A percentile compares a stretch with the other conserved stretches of the same genome.
Evolutionary conservation across 2,797 vertebrate genomes (phyloP).

Genomic region (Scolopax rusticola): DNA sequence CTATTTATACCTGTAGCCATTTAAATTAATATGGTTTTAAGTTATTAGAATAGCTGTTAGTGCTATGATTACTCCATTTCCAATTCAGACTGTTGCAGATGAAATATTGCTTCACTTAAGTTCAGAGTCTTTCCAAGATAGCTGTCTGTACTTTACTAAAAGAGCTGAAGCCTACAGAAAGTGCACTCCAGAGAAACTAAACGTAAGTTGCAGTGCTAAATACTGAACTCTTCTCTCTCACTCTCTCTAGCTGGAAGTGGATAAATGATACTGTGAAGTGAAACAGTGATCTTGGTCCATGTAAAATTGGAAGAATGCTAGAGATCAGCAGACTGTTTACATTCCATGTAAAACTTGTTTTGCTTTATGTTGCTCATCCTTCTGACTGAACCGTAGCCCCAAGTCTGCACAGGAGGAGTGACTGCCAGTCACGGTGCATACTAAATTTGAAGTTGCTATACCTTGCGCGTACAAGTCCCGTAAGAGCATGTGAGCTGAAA

Average conservation of each 20-base stretch:
- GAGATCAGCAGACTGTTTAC: constrained; percentile 38
- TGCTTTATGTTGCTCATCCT: neutral
- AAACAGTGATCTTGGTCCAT: neutral
- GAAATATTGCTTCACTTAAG: neutral
- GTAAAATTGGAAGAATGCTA: neutral
- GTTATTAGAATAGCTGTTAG: neutral
- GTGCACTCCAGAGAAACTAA: neutral
- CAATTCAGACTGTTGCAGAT: neutral
- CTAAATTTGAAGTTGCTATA: neutral
- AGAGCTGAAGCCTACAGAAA: neutral
- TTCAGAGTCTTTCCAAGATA: neutral
- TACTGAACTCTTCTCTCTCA: constrained; percentile 20
- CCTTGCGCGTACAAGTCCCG: neutral
- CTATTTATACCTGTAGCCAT: neutral
- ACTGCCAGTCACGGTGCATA: neutral
- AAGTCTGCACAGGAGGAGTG: neutral
- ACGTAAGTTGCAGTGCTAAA: constrained; percentile 33
- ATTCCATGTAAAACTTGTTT: neutral
- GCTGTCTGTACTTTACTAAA: neutral
- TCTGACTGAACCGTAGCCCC: neutral
- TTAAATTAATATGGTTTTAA: neutral
- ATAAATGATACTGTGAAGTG: constrained; percentile 20
- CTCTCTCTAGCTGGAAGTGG: neutral
- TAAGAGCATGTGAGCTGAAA: neutral
- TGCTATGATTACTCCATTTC: neutral